Evolutionary conservation across 2,888 invertebrate genomes (phyloP), one percentile per base, ranked within the genome.

Genomic region (Ethmia dodecea): DNA sequence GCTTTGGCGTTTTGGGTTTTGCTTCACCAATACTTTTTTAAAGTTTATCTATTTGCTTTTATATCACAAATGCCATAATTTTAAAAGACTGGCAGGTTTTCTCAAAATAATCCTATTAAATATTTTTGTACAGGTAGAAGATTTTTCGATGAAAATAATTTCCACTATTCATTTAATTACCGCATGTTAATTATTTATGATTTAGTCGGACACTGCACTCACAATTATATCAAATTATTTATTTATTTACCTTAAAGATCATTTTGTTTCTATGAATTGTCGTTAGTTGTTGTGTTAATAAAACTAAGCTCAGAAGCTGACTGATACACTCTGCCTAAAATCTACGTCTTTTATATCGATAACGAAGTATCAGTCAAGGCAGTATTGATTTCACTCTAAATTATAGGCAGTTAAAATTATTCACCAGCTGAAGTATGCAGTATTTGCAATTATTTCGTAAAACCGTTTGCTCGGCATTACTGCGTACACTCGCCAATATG

Each of bases 331-430:
- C 52, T 55, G 40, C 45, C 48, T 54, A 59, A 58, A 60, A 60
- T 47, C 63, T 49, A 54, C 62, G 59, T 61, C 76, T 80, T 84
- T 78, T 83, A 84, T 84, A 84, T 73, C 59, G 54, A 59, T 60
- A 65, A 59, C 60, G 70, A 70, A 44, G 60, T 69, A 43, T 40
- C n/a, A 55, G 54, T 64, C 81, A 83, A 81, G 79, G 80, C 71
- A 64, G 81, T 67, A 62, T 64, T 57, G 76, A 73, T 81, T 80
- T 79, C 81, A 64, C 75, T 70, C 48, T 67, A 66, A 69, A 52
- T 58, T 58, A 59, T 63, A 54, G 42, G 47, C 57, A 58, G 52
- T 59, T 56, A 53, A 67, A 61, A 64, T 65, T 60, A 62, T 66
- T 64, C 49, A 52, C 47, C 47, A 55, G 54, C 55, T 61, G 58